phyloP scores from a whole-genome alignment of 2,888 invertebrate species.

The Drosophila paranaensis region DNA sequence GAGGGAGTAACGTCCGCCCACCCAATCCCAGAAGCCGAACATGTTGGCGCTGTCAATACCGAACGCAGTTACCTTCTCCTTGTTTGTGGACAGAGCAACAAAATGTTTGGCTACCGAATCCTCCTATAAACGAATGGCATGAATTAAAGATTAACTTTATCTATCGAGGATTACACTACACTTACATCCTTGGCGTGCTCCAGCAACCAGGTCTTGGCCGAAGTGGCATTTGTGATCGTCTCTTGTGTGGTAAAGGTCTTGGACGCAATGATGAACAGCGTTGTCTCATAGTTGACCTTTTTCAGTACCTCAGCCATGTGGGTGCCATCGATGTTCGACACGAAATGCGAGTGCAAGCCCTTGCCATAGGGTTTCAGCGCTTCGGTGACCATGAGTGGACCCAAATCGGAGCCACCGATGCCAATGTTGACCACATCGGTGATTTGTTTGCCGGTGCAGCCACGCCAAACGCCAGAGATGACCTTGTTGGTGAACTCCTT shows the following conservation, averaged over 20 bases:
- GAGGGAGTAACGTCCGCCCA: conserved; percentile 97
- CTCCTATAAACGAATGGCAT: conserved; percentile 85
- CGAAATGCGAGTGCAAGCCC: conserved; percentile 96
- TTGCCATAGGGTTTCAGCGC: conserved; percentile 96
- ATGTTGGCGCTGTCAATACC: conserved; percentile 98
- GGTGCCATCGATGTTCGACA: conserved; percentile 99
- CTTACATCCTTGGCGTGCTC: conserved; percentile 93
- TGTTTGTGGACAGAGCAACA: conserved; percentile 98
- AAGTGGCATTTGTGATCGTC: conserved; percentile 99
- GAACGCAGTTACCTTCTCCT: conserved; percentile 96
- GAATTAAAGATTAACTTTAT: background rate
- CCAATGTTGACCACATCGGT: conserved; percentile 99
- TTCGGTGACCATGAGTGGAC: conserved; percentile 99
- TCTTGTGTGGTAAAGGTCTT: conserved; percentile 99
- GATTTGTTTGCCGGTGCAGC: conserved; percentile 96
- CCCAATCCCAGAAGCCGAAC: conserved; percentile 99
- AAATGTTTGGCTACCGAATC: conserved; percentile 97
- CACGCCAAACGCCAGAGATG: conserved; percentile 89
- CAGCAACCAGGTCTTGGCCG: conserved; percentile 98
- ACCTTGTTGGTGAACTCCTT: conserved; percentile 94
- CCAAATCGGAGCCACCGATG: conserved; percentile 99
- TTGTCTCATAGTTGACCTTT: conserved; percentile 95
- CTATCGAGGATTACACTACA: conserved; percentile 64
- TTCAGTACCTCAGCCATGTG: conserved; percentile 97
- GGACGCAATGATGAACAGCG: conserved; percentile 98